Conservation (phyloP, 37 sponge, comb jelly and placozoan genomes). For the Ianthella basta region DNA sequence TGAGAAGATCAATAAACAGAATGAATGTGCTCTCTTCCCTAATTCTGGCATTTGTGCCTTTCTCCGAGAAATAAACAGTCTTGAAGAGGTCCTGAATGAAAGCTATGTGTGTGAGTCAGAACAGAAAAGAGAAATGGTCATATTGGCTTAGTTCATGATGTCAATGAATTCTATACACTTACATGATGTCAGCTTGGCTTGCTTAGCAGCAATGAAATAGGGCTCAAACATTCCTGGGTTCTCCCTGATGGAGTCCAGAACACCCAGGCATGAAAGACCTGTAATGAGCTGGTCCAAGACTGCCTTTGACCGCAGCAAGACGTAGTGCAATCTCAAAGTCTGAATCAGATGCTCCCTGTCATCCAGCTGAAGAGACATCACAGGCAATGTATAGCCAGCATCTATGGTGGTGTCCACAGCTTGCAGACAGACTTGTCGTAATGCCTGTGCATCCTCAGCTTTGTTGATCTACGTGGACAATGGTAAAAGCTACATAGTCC, state of each 20-base stretch:
- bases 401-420: not conserved
- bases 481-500: not conserved
- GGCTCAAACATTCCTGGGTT: not conserved
- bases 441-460: not conserved
- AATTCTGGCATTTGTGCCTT: no score
- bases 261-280: not conserved
- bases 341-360: not conserved
- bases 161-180: no score
- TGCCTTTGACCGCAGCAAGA: not conserved
- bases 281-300: constrained; percentile 4
- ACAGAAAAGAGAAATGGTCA: no score
- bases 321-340: not conserved
- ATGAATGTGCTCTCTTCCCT: no score
- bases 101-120: no score
- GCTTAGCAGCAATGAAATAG: not conserved
- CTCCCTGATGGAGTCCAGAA: not conserved
- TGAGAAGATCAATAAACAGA: no score
- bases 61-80: no score
- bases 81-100: no score
- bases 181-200: constrained; percentile 4
- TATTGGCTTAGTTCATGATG: no score
- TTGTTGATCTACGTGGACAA: not conserved
- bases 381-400: constrained; percentile 8
- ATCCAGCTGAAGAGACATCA: not conserved
- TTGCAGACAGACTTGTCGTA: not conserved